phyloP scores from a whole-genome alignment of 2,888 invertebrate genomes.

The Atrina japonica region DNA sequence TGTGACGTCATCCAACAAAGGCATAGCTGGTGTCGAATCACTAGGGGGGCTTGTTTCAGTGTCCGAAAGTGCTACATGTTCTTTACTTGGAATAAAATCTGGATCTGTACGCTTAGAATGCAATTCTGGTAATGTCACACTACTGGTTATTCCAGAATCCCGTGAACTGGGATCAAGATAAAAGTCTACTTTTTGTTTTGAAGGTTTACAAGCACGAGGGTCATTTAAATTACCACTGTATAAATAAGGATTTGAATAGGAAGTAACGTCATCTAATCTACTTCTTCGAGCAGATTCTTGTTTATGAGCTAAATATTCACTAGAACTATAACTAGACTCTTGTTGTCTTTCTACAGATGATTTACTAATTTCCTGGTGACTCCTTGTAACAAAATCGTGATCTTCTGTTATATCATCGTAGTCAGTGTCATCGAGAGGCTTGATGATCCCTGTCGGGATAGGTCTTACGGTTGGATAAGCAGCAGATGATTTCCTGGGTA shows the following conservation, averaged over 20 bases:
- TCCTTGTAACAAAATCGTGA: constrained; percentile 35
- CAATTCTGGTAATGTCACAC: constrained; percentile 73
- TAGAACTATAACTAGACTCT: constrained; percentile 72
- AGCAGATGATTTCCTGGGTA: constrained; percentile 58
- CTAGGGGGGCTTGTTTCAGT: constrained; percentile 70
- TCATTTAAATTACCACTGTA: constrained; percentile 54
- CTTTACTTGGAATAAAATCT: constrained; percentile 79
- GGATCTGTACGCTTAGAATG: constrained; percentile 62
- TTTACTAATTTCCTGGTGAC: constrained; percentile 48
- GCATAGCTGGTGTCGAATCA: constrained; percentile 83
- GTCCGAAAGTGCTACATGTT: constrained; percentile 80
- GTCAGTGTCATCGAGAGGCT: constrained; percentile 76
- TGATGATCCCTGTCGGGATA: constrained; percentile 76
- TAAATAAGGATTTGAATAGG: constrained; percentile 61
- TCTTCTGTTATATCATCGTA: constrained; percentile 43
- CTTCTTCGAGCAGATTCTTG: constrained; percentile 67
- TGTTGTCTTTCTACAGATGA: constrained; percentile 34
- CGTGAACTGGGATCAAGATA: constrained; percentile 57
- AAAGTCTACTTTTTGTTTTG: constrained; percentile 51
- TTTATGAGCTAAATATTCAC: constrained; percentile 79
- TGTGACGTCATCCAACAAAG: constrained; percentile 84
- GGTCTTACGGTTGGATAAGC: constrained; percentile 53
- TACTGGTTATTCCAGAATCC: constrained; percentile 66
- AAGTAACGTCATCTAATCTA: constrained; percentile 62
- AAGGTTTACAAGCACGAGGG: constrained; percentile 50